Evolutionary conservation across 2,888 invertebrate genomes (phyloP).

Genomic region (Platycheirus rosarum): DNA sequence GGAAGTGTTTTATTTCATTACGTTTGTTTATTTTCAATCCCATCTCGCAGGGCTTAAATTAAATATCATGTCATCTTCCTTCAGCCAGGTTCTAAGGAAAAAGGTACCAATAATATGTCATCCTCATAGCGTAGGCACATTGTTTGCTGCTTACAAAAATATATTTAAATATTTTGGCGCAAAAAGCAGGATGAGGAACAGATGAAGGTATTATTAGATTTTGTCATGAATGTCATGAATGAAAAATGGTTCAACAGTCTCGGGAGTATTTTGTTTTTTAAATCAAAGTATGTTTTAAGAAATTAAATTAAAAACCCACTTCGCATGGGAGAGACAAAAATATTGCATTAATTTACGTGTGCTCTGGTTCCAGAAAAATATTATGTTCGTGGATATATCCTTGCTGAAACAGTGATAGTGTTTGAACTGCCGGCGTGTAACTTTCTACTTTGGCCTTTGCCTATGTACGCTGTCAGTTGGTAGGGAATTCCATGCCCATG

Average conservation of each 20-base stretch:
- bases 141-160: background rate
- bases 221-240: too few relatives aligned
- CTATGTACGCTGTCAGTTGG: conserved; percentile 63
- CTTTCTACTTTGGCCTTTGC: background rate
- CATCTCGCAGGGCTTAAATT: too few relatives aligned
- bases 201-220: conserved; percentile 54
- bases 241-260: conserved; percentile 20
- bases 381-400: background rate
- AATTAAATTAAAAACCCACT: conserved; percentile 63
- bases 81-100: too few relatives aligned
- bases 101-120: too few relatives aligned
- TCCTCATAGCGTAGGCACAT: background rate
- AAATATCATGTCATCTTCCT: too few relatives aligned
- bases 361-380: background rate
- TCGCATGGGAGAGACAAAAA: background rate
- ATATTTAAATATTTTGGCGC: conserved; percentile 19
- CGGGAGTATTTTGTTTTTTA: conserved; percentile 1
- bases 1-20: too few relatives aligned
- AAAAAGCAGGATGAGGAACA: conserved; percentile 6
- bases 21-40: too few relatives aligned
- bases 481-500: conserved; percentile 19
- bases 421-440: background rate
- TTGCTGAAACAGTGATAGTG: background rate
- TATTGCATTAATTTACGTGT: background rate
- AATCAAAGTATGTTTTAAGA: conserved; percentile 21